Evolutionary conservation across 2,888 invertebrate species (phyloP).

Genomic region (Oscheius sp.): DNA sequence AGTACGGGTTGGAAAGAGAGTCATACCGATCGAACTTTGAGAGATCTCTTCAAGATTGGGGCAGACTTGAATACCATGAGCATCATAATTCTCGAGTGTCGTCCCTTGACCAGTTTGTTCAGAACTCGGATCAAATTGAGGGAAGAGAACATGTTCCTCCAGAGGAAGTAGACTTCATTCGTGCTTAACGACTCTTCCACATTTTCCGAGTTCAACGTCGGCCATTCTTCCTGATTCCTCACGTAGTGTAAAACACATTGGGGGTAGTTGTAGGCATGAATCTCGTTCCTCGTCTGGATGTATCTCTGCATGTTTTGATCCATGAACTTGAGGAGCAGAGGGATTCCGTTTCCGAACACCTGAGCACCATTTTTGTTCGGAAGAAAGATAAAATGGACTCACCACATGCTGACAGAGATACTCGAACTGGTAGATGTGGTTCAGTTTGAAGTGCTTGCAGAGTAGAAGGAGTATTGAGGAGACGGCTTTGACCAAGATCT

Average conservation of each 20-base stretch:
- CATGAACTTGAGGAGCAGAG: conserved; percentile 95
- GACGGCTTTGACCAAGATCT: conserved; percentile 93
- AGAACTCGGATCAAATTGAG: conserved; percentile 94
- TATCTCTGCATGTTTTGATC: conserved; percentile 77
- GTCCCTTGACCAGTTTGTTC: conserved; percentile 99
- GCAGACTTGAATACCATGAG: conserved; percentile 99
- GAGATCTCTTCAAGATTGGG: conserved; percentile 93
- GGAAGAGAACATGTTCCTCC: conserved; percentile 97
- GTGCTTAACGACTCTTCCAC: conserved; percentile 52
- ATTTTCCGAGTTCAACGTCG: conserved; percentile 68
- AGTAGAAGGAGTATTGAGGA: conserved; percentile 89
- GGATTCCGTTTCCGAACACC: conserved; percentile 98
- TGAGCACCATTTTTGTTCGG: neutral
- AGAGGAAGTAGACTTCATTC: conserved; percentile 81
- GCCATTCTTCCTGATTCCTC: conserved; percentile 70
- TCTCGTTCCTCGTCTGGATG: conserved; percentile 87
- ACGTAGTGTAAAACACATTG: conserved; percentile 67
- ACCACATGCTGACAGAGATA: conserved; percentile 94
- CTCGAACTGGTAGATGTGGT: conserved; percentile 98
- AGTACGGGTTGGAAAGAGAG: conserved; percentile 8
- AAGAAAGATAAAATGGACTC: conserved; percentile 21
- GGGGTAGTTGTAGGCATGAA: conserved; percentile 73
- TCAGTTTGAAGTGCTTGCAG: conserved; percentile 94
- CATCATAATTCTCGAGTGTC: conserved; percentile 92
- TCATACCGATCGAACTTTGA: conserved; percentile 81